These are phyloP conservation scores for Drosophila tripunctata DNA, from an alignment of 2,888 invertebrate genomes.

Conservation along the genomic window DNA sequence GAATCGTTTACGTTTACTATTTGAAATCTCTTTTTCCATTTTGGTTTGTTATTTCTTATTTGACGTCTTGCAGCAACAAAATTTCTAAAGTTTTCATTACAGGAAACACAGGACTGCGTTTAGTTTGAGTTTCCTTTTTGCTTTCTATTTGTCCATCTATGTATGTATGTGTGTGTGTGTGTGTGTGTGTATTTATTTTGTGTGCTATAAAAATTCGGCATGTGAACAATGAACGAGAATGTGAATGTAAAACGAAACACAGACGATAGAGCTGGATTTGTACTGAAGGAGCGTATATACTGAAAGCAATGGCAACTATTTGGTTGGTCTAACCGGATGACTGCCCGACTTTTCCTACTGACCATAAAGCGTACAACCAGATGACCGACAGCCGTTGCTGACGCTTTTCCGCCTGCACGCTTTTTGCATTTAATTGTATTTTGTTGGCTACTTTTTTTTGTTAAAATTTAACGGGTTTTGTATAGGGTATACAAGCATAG, in stretches of 20 bases:
- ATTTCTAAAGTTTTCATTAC: conserved; percentile 73
- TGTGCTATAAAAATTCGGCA: conserved; percentile 68
- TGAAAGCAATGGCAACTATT: background rate
- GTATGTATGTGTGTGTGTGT: conserved; percentile 9
- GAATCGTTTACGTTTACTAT: no score
- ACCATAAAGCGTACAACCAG: conserved; percentile 9
- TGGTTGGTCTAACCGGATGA: conserved; percentile 29
- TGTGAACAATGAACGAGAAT: conserved; percentile 63
- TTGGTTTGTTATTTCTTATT: conserved; percentile 27
- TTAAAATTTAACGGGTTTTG: background rate
- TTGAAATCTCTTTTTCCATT: conserved; percentile 25
- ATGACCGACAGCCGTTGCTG: conserved; percentile 43
- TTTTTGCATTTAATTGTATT: conserved; percentile 34
- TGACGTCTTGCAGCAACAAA: conserved; percentile 32
- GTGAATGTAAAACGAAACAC: conserved; percentile 48
- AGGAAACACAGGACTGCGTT: conserved; percentile 72
- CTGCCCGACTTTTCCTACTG: conserved; percentile 31
- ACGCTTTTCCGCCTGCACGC: conserved; percentile 54
- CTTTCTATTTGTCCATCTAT: conserved; percentile 5
- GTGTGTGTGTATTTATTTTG: conserved; percentile 58
- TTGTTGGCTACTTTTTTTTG: background rate
- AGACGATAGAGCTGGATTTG: conserved; percentile 9
- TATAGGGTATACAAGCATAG: background rate
- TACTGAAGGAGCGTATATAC: background rate
- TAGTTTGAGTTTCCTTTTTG: conserved; percentile 59